These are phyloP conservation scores for Hipparchia sbordonii DNA, from an alignment of 2,888 invertebrate genomes.

Conservation along the genomic window DNA sequence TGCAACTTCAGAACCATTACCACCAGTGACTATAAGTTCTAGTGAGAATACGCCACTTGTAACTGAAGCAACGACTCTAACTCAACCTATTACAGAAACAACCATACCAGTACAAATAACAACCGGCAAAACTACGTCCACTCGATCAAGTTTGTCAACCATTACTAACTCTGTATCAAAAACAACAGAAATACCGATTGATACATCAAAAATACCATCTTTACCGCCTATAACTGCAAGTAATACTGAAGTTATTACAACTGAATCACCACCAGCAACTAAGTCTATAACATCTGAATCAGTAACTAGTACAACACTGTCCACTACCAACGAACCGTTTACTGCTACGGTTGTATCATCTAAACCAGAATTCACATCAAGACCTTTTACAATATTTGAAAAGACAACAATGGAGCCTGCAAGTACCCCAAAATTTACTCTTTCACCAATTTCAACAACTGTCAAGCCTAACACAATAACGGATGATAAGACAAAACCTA, in stretches of 20 bases:
- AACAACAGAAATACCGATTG: neutral
- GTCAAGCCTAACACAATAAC: neutral
- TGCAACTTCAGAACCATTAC: neutral
- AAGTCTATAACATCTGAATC: neutral
- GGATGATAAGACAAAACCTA: neutral
- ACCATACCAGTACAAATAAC: neutral
- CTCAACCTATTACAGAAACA: neutral
- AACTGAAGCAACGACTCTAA: neutral
- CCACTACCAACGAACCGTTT: neutral
- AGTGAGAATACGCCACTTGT: neutral
- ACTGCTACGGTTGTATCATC: neutral
- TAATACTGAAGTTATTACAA: neutral
- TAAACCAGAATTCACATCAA: neutral
- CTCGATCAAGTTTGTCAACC: neutral
- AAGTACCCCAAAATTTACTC: neutral
- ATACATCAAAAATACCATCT: neutral
- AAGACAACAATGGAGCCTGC: neutral
- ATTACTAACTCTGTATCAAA: neutral
- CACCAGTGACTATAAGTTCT: neutral
- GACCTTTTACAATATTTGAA: neutral
- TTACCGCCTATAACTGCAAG: constrained; percentile 8
- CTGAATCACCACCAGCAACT: neutral
- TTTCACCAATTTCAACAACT: neutral
- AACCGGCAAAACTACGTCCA: neutral
- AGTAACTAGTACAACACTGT: neutral